Base-by-base conservation (phyloP, 35 echinoderm and acorn worm genomes). In the Apostichopus californicus region DNA sequence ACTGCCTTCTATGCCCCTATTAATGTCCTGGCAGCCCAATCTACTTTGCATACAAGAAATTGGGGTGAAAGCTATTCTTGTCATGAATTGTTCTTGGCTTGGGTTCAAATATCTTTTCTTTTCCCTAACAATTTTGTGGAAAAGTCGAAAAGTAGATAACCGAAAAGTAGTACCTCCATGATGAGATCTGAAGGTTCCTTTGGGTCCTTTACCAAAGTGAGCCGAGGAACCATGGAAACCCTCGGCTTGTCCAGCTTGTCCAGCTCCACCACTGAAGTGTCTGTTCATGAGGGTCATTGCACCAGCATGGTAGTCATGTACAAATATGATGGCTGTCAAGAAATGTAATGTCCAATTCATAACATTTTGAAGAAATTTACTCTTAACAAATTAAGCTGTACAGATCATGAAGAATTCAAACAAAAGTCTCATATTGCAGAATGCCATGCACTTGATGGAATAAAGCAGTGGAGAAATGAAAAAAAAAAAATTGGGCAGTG, bases 241-340 rank as follows among this genome's bases (percentile, higher is more conserved):
- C 5, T 91, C 77, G 24, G 53, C 72, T 60, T 73, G 73, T 61
- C 58, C 58, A 12, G 8, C 58, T 14, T 87, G 55, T 22, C 20
- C 17, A 15, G 92, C 54, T 9, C 90, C 87, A 79, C 81, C 89
- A 81, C 87, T 94, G 65, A 98, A 98, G 79, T 98, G 97, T 59
- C 93, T 96, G 22, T 79, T 77, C 97, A 98, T 98, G 63, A 98
- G 80, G 4, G 97, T 98, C 53, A 84, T 90, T 54, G 97, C 92
- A 87, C 94, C 95, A 34, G 94, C 82, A 93, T 98, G 97, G 70
- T 88, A 98, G 83, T 98, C 97, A 93, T 98, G 97, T 13, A 96
- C 97, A 94, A 98, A 98, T 21, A 98, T 95, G 60, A 94, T 96
- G 94, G 97, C 97, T 98, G 91, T 11, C 86, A 91, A 54, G 58